Percentiles rank a stretch among this genome's conserved stretches.
These are phyloP conservation scores for Perdita meconis DNA, from an alignment of 2,888 invertebrate species.

Conservation along the genomic window DNA sequence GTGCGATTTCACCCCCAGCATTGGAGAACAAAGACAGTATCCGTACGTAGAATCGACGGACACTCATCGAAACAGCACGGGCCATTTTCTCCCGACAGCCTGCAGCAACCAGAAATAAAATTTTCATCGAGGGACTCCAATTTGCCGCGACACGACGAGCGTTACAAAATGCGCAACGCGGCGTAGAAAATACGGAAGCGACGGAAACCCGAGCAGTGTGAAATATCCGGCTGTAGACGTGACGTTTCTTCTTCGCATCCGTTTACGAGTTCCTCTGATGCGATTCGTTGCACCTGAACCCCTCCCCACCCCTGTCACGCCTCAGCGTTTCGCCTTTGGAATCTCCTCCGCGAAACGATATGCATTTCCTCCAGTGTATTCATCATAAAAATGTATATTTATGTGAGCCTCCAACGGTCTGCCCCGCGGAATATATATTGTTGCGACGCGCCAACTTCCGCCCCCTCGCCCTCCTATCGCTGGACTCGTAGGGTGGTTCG, in stretches of 20 bases:
- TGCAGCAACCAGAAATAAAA: constrained; percentile 24
- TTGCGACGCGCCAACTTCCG: constrained; percentile 38
- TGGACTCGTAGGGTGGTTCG: constrained; percentile 59
- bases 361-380: constrained; percentile 64
- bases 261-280: constrained; percentile 54
- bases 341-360: constrained; percentile 50
- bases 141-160: constrained; percentile 23
- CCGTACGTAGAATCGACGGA: too few relatives aligned
- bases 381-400: constrained; percentile 76
- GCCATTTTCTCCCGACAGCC: constrained; percentile 11
- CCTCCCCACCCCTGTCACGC: not conserved
- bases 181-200: constrained; percentile 18
- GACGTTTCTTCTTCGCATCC: constrained; percentile 48
- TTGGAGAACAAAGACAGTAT: too few relatives aligned
- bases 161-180: not conserved
- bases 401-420: constrained; percentile 59
- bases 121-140: constrained; percentile 32
- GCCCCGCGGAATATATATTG: constrained; percentile 57
- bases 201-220: constrained; percentile 20
- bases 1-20: too few relatives aligned
- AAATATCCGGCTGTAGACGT: constrained; percentile 54
- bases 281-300: constrained; percentile 39
- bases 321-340: constrained; percentile 34
- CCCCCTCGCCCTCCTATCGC: constrained; percentile 42
- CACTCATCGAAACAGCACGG: constrained; percentile 18